A percentile compares a stretch with the other conserved stretches of the same genome.
Evolutionary conservation across 2,113 vertebrate species (phyloP).

Genomic region (Oriolus oriolus): DNA sequence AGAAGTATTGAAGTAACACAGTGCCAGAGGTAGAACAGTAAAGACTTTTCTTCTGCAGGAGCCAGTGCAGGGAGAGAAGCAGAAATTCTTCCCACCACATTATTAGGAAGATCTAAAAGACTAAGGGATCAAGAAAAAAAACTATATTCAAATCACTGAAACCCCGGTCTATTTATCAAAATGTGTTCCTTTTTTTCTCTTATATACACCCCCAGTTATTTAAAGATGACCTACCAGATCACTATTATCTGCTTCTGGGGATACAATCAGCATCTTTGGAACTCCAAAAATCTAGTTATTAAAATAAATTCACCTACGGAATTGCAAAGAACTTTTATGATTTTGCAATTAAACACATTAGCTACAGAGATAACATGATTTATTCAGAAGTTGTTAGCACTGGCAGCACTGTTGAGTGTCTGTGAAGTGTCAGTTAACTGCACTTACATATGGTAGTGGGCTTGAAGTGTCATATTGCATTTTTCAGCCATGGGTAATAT

Average conservation of each 20-base stretch:
- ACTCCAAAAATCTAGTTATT: background rate
- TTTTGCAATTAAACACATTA: background rate
- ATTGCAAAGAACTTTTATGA: background rate
- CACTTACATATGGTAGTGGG: background rate
- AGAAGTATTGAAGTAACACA: background rate
- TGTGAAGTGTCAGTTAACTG: background rate
- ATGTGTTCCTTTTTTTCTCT: background rate
- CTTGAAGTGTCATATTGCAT: background rate
- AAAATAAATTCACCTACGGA: background rate
- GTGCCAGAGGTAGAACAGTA: background rate
- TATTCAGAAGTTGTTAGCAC: background rate
- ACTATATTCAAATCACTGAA: background rate
- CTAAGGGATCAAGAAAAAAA: background rate
- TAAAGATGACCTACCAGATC: background rate
- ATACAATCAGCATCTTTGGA: background rate
- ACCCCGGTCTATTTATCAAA: background rate
- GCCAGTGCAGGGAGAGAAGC: background rate
- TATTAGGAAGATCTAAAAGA: background rate
- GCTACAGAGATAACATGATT: background rate
- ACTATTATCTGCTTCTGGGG: background rate
- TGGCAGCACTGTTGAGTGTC: background rate
- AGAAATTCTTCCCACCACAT: background rate
- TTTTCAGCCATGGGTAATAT: constrained; percentile 26
- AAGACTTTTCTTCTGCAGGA: constrained; percentile 8
- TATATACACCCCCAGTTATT: background rate